Evolutionary conservation across 2,888 invertebrate genomes (phyloP).

Genomic region (Pollenia angustigena): DNA sequence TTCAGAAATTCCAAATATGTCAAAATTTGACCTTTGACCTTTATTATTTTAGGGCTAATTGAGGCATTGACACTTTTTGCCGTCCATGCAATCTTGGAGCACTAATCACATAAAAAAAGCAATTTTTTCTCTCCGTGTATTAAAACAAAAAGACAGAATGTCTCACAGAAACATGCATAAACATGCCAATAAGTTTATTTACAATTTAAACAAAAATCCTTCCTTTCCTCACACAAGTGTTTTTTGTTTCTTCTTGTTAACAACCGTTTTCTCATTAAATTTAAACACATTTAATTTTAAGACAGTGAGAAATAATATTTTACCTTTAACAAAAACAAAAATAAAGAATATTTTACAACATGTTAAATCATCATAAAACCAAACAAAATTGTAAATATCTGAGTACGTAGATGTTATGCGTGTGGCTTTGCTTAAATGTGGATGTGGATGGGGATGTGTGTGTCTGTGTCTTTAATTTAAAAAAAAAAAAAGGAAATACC

Average conservation of each 20-base stretch:
- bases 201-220: background rate
- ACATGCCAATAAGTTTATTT: background rate
- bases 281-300: constrained; percentile 24
- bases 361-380: constrained; percentile 10
- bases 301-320: background rate
- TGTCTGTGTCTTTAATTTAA: background rate
- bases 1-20: too few species aligned
- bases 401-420: background rate
- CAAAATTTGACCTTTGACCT: too few species aligned
- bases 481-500: constrained; percentile 11
- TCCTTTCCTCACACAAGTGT: background rate
- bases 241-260: background rate
- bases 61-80: too few species aligned
- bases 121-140: background rate
- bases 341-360: constrained; percentile 26
- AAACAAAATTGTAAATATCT: background rate
- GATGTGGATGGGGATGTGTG: background rate
- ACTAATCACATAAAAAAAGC: too few species aligned
- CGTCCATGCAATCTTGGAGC: too few species aligned
- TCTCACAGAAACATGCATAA: background rate
- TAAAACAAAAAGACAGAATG: constrained; percentile 1
- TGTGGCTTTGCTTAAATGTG: background rate
- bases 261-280: constrained; percentile 20
- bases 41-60: too few species aligned
- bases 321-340: background rate